Conservation (phyloP, 2,113 vertebrate species). For the Rallus limicola region DNA sequence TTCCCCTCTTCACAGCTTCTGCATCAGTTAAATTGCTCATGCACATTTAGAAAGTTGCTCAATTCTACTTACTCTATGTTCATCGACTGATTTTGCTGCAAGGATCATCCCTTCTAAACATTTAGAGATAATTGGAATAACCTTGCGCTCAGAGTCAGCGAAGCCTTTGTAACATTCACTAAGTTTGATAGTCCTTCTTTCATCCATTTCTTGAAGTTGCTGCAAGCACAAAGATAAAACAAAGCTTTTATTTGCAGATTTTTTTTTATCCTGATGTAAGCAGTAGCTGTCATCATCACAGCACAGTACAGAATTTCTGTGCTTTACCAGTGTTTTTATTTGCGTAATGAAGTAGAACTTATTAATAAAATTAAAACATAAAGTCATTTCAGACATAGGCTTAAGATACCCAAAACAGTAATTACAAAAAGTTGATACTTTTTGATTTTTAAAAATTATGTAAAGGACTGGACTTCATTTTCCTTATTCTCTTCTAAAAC, state of each 20-base stretch:
- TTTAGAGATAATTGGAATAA: constrained; percentile 95
- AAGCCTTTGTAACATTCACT: constrained; percentile 95
- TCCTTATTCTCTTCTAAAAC: neutral
- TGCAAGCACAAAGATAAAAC: constrained; percentile 64
- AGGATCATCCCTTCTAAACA: constrained; percentile 98
- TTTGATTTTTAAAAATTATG: neutral
- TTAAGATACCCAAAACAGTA: neutral
- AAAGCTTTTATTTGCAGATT: neutral
- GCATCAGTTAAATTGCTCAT: neutral
- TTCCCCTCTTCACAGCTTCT: neutral
- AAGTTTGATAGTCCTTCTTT: constrained; percentile 92
- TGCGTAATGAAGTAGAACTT: neutral
- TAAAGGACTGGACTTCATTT: neutral
- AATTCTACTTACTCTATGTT: constrained; percentile 83
- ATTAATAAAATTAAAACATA: neutral
- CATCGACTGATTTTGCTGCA: constrained; percentile 94
- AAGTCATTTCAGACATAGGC: neutral
- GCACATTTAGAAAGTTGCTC: neutral
- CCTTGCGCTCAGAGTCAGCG: constrained; percentile 93
- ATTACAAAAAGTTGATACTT: neutral
- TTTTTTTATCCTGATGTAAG: neutral
- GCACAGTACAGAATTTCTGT: neutral
- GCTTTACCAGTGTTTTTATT: neutral
- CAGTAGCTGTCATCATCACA: neutral
- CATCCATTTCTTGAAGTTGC: constrained; percentile 98